Percentiles rank a stretch among this genome's conserved stretches.
These are phyloP conservation scores for Junco hyemalis DNA, from an alignment of 2,113 vertebrate species.

Conservation along the genomic window DNA sequence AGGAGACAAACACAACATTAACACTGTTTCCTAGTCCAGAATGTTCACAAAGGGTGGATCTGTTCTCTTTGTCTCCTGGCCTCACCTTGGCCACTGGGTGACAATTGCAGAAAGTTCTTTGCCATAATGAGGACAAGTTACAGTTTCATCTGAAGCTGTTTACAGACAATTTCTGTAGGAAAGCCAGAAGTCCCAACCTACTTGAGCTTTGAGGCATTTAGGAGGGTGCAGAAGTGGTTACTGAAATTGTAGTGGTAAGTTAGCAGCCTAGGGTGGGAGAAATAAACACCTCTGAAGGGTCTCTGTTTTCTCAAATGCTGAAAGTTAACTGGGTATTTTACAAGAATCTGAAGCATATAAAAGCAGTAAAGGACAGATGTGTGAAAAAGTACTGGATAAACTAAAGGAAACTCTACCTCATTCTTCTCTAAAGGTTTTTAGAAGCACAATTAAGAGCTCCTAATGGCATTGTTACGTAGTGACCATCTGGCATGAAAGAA, in stretches of 20 bases:
- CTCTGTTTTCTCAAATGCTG: slow-evolving; percentile 25
- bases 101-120: neutral
- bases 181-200: neutral
- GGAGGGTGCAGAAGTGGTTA: neutral
- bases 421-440: slow-evolving; percentile 71
- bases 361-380: slow-evolving; percentile 38
- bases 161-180: neutral
- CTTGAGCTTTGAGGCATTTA: neutral
- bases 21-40: neutral
- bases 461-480: slow-evolving; percentile 58
- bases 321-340: slow-evolving; percentile 33
- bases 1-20: neutral
- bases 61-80: neutral
- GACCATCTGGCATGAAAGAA: slow-evolving; percentile 66
- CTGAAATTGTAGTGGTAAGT: neutral
- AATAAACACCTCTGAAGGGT: slow-evolving; percentile 32
- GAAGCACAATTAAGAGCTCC: slow-evolving; percentile 69
- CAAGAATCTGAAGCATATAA: slow-evolving; percentile 20
- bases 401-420: slow-evolving; percentile 74
- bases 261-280: neutral
- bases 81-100: neutral
- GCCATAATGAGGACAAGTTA: neutral
- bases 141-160: neutral
- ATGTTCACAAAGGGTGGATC: neutral
- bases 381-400: slow-evolving; percentile 49